Conservation (phyloP, 2,113 vertebrate species). For the Rhinogobius similis region DNA sequence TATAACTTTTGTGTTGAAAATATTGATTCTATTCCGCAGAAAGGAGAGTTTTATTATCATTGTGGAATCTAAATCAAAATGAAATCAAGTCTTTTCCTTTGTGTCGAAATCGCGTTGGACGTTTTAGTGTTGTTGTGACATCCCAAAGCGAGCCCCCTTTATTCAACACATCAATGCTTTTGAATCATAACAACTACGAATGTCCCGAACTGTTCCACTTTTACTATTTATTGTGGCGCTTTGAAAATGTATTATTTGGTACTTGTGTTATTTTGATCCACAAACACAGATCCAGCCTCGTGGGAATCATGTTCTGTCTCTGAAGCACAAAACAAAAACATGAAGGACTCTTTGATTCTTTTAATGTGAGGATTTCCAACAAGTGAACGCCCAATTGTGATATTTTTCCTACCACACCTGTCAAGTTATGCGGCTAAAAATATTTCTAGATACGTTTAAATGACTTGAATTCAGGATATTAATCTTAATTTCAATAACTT, state of each 20-base stretch:
- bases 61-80: no score
- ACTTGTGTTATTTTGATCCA: not conserved
- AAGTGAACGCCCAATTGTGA: not conserved
- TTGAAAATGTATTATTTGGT: not conserved
- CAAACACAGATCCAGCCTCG: not conserved
- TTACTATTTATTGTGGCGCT: constrained; percentile 3
- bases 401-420: not conserved
- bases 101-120: not conserved
- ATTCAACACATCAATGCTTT: not conserved
- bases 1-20: no score
- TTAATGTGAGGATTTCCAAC: not conserved
- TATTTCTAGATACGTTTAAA: no score
- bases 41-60: no score
- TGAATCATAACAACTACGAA: not conserved
- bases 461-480: no score
- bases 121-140: not conserved
- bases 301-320: not conserved
- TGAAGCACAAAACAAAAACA: not conserved
- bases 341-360: not conserved
- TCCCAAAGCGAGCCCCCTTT: not conserved
- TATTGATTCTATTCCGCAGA: no score
- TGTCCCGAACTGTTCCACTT: not conserved
- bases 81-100: not conserved
- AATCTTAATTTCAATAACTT: no score
- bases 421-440: no score